Percentiles rank a stretch among this genome's conserved stretches.
phyloP scores from a whole-genome alignment of 1,140 invertebrate genomes.

The Forficula auricularia region DNA sequence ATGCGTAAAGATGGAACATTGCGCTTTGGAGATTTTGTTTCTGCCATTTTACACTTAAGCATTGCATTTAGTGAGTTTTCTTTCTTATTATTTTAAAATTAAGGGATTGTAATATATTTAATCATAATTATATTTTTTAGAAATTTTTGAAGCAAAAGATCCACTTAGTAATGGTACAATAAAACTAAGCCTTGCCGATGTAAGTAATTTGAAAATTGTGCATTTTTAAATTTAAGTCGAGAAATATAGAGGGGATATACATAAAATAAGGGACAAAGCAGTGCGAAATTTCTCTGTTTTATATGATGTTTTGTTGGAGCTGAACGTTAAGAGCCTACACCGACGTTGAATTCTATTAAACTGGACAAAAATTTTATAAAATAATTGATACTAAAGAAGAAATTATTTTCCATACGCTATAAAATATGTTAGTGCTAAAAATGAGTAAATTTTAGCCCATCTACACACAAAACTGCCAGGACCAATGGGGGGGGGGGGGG shows the following conservation, averaged over 20 bases:
- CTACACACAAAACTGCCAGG: too few species aligned
- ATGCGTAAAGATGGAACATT: slow-evolving; percentile 86
- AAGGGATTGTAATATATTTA: background rate
- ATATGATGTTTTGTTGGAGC: too few species aligned
- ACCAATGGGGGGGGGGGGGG: too few species aligned
- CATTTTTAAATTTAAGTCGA: background rate
- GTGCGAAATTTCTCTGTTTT: too few species aligned
- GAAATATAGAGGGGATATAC: too few species aligned
- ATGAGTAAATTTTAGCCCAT: too few species aligned
- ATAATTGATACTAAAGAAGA: too few species aligned
- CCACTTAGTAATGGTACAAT: slow-evolving; percentile 64
- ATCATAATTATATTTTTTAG: slow-evolving; percentile 30
- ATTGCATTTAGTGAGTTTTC: slow-evolving; percentile 62
- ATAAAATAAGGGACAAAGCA: too few species aligned
- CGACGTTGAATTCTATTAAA: slow-evolving; percentile 8
- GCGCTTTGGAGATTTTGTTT: slow-evolving; percentile 83
- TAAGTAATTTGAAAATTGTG: slow-evolving; percentile 24
- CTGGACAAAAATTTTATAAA: background rate
- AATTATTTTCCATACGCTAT: too few species aligned
- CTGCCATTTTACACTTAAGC: slow-evolving; percentile 70
- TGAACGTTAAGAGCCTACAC: too few species aligned
- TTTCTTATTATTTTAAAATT: slow-evolving; percentile 1
- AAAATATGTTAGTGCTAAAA: too few species aligned
- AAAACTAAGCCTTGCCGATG: slow-evolving; percentile 61
- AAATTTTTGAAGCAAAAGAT: slow-evolving; percentile 64